Evolutionary conservation across 1,140 invertebrate genomes (phyloP), one percentile per base, ranked within the genome.

Genomic region (Drosophila nigrodunni): DNA sequence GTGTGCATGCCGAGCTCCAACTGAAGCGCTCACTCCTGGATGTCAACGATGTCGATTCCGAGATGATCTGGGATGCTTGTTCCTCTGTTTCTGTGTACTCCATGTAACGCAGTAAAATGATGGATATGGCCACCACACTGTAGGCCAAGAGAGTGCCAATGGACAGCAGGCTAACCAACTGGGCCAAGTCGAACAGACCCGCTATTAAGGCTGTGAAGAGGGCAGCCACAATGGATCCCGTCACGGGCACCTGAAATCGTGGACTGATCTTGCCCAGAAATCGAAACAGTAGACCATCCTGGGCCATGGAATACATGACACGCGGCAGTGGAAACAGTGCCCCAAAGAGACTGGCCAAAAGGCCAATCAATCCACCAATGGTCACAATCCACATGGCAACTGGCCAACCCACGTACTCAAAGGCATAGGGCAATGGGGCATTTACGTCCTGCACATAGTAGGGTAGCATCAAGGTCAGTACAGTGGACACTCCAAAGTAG

Each of bases 91-190:
- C 82, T n/a, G 55, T 62, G 7, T 88, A 80, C 3, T 91, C 90
- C 89, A 91, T 91, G 21, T 91, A 91, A 10, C 85, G 95, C 1
- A 99, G 93, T 72, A 98, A 94, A 10, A 98, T 94, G 1, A 99
- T 97, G 74, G 96, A 98, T 43, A 97, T 94, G 10, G 97, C 96
- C 0, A 99, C 98, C 46, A 99, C 96, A 8, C 97, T 97, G 91
- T 98, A 99, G 0, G 98, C 98, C 50, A 99, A 93, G 0, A 99
- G 93, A 0, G 98, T 99, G 59, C 98, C 98, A 80, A 99, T 98
- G 0, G 97, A 98, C 95, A 99, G 97, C 96, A 99, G 97, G 80
- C 98, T 97, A 9, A 99, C 97, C 21, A 99, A 93, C 89, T 98
- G 96, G 10, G 96, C 94, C 41, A 99, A 91, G 92, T 98, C 95